phyloP scores from a whole-genome alignment of 2,888 invertebrate species.

The Lysandra bellargus region DNA sequence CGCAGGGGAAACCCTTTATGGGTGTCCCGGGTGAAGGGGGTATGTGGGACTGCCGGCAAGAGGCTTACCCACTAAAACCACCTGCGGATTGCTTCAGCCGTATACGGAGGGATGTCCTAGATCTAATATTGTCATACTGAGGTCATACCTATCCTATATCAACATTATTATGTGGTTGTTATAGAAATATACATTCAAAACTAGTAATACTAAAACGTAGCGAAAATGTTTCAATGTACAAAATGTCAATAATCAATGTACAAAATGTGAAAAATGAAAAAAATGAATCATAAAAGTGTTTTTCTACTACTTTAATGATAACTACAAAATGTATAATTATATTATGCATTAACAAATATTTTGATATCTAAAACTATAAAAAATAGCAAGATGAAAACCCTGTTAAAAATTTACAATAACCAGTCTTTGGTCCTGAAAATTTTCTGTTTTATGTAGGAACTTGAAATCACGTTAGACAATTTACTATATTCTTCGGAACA shows the following conservation, averaged over 20 bases:
- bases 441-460: background rate
- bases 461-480: constrained; percentile 1
- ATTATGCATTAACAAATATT: background rate
- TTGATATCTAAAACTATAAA: background rate
- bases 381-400: background rate
- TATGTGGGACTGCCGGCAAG: no score
- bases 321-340: background rate
- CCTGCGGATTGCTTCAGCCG: no score
- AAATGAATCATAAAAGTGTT: background rate
- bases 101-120: no score
- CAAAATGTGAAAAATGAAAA: background rate
- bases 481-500: background rate
- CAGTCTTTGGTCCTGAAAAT: background rate
- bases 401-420: background rate
- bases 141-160: no score
- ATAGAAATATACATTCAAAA: no score
- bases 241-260: background rate
- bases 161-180: no score
- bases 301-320: background rate
- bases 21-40: no score
- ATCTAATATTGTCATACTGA: no score
- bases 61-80: no score
- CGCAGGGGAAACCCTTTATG: no score
- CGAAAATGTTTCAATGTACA: no score
- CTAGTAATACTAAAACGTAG: no score